Base-by-base conservation (phyloP, 1,140 invertebrate species). In the Apolygus lucorum region DNA sequence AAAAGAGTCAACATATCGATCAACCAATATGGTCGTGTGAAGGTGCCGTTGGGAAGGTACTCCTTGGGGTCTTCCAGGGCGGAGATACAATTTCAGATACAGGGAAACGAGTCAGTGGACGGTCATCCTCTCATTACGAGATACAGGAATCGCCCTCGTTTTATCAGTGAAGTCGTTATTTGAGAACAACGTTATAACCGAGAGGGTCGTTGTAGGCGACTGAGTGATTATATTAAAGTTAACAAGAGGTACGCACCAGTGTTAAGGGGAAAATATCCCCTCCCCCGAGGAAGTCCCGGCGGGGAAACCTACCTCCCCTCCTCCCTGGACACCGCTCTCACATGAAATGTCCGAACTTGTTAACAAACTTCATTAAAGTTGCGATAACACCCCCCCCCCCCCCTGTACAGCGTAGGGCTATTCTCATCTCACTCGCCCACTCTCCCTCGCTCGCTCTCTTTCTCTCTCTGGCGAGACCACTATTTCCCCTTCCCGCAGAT, bases 361-460 rank as follows among this genome's bases (percentile, higher is more conserved):
- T 63, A n/a, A 63, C 62, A 63, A 63, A 63, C 62, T 63, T 63
- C 62, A 63, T 63, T 63, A 63, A 63, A 63, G 62, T 63, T 63
- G 62, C 62, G 62, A 63, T 63, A 63, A 63, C 62, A 26, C n/a
- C n/a, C n/a, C 21, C 2, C 21, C 17, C 14, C 21, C 21, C 21
- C 22, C 2, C 21, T 25, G 24, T 17, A 26, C 21, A 25, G 62
- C 2, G 62, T 8, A 62, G 14, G 62, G 62, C 14, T 17, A 26
- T 17, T 2, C 62, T 21, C 21, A 26, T 25, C 21, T 2, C 2
- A 26, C 8, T 17, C 1, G 26, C 21, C 1, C 62, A 21, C 24
- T 62, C 54, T 24, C 4, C 22, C 54, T 22, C 8, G 54, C 22
- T 22, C 17, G 34, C 34, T 17, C 34, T 49, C 17, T 49, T 49